A percentile compares a stretch with the other conserved stretches of the same genome.
phyloP scores from a whole-genome alignment of 2,888 invertebrate genomes.

The Coleophora deauratella region DNA sequence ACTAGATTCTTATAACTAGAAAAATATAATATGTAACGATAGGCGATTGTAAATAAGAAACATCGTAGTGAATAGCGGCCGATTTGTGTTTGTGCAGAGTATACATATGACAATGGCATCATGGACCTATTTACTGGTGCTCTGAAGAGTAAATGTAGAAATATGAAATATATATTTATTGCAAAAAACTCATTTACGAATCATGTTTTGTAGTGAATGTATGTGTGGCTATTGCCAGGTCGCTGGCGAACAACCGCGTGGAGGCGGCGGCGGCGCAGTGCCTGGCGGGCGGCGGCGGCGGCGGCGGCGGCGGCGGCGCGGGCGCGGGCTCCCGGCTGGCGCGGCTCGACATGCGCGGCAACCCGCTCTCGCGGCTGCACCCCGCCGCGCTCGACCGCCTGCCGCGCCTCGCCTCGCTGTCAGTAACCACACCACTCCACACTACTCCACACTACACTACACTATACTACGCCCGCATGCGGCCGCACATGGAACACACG shows the following conservation, averaged over 20 bases:
- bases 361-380: conserved; percentile 83
- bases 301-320: conserved; percentile 82
- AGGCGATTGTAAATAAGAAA: no score
- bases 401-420: conserved; percentile 73
- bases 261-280: conserved; percentile 81
- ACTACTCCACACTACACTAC: not conserved
- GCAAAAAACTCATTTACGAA: no score
- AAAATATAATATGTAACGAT: no score
- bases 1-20: no score
- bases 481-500: not conserved
- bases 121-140: no score
- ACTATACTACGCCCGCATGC: not conserved
- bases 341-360: conserved; percentile 87
- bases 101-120: no score
- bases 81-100: no score
- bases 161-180: no score
- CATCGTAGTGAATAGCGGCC: no score
- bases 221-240: conserved; percentile 65
- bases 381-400: conserved; percentile 82
- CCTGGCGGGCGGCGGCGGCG: conserved; percentile 80
- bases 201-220: no score
- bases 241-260: conserved; percentile 88
- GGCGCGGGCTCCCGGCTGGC: conserved; percentile 78
- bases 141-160: no score
- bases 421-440: conserved; percentile 20